These are phyloP conservation scores for Tragelaphus oryx DNA, from an alignment of 2,797 vertebrate genomes.

Conservation along the genomic window DNA sequence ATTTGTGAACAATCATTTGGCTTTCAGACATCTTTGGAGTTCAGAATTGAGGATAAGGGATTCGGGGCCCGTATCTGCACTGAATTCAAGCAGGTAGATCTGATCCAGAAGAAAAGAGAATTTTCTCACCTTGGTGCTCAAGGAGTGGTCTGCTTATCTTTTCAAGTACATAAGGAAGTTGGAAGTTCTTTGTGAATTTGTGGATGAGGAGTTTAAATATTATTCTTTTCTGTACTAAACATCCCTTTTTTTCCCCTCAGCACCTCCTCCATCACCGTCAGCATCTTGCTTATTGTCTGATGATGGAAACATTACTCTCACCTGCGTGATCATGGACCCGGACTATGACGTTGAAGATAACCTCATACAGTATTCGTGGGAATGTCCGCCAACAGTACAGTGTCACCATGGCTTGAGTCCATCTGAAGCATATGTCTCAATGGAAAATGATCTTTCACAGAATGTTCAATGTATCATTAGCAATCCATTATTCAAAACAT, in stretches of 20 bases:
- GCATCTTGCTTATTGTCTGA: rapidly evolving
- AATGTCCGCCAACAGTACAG: not conserved
- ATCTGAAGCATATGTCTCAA: rapidly evolving
- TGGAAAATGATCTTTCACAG: not conserved
- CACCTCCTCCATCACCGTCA: not conserved
- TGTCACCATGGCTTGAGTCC: rapidly evolving
- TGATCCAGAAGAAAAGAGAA: not conserved
- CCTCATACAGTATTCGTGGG: rapidly evolving
- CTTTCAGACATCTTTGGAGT: not conserved
- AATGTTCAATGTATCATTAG: rapidly evolving
- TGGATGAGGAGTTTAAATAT: not conserved
- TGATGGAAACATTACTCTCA: not conserved
- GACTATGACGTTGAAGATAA: too few species aligned
- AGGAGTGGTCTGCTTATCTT: not conserved
- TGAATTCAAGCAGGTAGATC: not conserved
- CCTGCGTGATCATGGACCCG: rapidly evolving
- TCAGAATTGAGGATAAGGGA: not conserved
- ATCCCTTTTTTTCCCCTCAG: not conserved
- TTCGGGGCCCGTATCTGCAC: not conserved
- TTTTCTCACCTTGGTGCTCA: not conserved
- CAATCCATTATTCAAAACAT: rapidly evolving
- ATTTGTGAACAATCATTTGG: not conserved
- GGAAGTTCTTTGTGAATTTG: not conserved
- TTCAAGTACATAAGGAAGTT: not conserved
- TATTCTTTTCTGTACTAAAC: not conserved